Base-by-base conservation (phyloP, 2,113 vertebrate genomes). In the Nibea coibor region DNA sequence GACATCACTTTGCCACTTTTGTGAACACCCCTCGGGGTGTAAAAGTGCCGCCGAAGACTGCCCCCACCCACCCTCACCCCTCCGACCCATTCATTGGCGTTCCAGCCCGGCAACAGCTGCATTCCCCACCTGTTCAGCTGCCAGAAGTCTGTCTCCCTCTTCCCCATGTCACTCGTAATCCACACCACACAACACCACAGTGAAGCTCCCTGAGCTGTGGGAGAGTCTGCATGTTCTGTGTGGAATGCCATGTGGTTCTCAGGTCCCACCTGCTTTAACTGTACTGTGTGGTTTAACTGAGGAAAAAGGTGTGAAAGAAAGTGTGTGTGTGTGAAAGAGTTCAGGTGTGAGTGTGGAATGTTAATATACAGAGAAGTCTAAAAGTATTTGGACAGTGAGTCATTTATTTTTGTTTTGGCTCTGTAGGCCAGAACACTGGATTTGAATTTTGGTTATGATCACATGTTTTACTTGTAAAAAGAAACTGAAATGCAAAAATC, bases 201-300 rank as follows among this genome's bases (percentile, higher is more conserved):
- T 75, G 75, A 75, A 59, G 70, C 62, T 72, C 69, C 19, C 56
- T 20, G 68, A 73, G 67, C 90, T 83, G 85, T 85, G 82, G 88
- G 73, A 75, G 82, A 82, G 75, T 83, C 79, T 94, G 94, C 93
- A 94, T 94, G 94, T 66, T 92, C 77, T 88, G 70, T 93, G 91
- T 92, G 77, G 89, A 89, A 93, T 88, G 90, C 61, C 72, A 82
- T 78, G 84, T 87, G 81, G 70, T 83, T 80, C 75, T 83, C 76
- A 43, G 87, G 75, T 81, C 63, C 57, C 79, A 86, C 78, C 78
- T 86, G 88, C 85, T 92, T 87, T 89, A 75, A 83, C 84, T 88
- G 84, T 91, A 42, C 73, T 76, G 68, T 81, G 78, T 71, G 75
- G 86, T 86, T 72, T 62, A 61, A 54, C 57, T 56, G n/a, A 64